A percentile compares a stretch with the other conserved stretches of the same genome.
These are phyloP conservation scores for Apodemus sylvaticus DNA, from an alignment of 2,113 vertebrate species.

Conservation along the genomic window DNA sequence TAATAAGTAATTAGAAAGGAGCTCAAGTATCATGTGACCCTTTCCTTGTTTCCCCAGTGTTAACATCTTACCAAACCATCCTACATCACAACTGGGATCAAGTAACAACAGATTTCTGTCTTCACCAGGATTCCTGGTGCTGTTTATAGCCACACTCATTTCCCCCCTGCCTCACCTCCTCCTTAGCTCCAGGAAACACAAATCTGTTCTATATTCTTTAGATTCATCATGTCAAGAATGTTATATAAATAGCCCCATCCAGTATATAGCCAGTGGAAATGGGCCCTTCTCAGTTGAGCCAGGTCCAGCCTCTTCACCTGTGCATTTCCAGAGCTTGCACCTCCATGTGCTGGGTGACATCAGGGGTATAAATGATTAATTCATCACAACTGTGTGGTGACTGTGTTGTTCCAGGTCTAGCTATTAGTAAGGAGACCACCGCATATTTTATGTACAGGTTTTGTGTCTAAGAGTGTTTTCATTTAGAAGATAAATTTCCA, in stretches of 20 bases:
- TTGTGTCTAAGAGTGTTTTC: constrained; percentile 39
- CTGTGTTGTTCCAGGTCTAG: background rate
- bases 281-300: constrained; percentile 6
- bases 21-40: no score
- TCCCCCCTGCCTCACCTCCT: background rate
- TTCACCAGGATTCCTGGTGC: background rate
- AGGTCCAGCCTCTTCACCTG: background rate
- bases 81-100: background rate
- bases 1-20: background rate
- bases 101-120: background rate
- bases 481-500: background rate
- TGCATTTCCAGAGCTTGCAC: background rate
- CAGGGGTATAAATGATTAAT: background rate
- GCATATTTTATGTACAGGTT: background rate
- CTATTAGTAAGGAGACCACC: background rate
- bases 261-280: background rate
- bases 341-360: background rate
- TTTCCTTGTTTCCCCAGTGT: background rate
- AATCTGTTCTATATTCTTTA: constrained; percentile 1
- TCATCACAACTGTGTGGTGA: background rate
- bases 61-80: background rate
- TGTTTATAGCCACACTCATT: background rate
- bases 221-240: constrained; percentile 7
- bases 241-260: background rate
- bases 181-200: background rate